Evolutionary conservation across 1,140 invertebrate species (phyloP).

Genomic region (Orchestia grillus): DNA sequence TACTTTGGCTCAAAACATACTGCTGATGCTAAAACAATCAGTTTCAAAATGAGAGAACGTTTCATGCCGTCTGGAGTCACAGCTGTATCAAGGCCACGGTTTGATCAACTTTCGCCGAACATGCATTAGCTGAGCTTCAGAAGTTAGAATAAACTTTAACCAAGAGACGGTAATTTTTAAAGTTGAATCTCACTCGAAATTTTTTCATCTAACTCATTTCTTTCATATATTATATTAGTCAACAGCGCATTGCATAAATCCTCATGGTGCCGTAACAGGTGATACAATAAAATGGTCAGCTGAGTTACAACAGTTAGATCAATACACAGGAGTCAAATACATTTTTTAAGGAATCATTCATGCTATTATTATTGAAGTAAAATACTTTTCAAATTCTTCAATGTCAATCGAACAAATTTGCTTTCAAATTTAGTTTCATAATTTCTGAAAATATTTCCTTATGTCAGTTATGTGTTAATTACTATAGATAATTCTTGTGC

Average conservation of each 20-base stretch:
- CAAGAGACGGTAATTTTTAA: not conserved
- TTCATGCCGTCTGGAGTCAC: not conserved
- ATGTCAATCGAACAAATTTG: too few species aligned
- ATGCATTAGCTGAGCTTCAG: not conserved
- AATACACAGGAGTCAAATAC: too few species aligned
- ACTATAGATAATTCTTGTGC: too few species aligned
- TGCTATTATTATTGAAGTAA: too few species aligned
- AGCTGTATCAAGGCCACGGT: conserved; percentile 34
- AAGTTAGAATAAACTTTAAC: not conserved
- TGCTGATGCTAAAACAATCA: not conserved
- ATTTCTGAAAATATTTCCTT: too few species aligned
- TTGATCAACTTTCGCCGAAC: conserved; percentile 29
- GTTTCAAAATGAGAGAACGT: not conserved
- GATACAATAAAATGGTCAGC: not conserved
- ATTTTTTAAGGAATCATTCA: too few species aligned
- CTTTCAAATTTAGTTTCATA: too few species aligned
- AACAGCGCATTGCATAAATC: not conserved
- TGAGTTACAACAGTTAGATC: too few species aligned
- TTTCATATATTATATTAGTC: not conserved
- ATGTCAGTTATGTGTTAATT: too few species aligned
- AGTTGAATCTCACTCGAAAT: not conserved
- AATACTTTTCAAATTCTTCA: too few species aligned
- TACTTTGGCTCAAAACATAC: not conserved
- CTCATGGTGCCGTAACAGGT: not conserved
- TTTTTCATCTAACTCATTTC: not conserved